phyloP scores from a whole-genome alignment of 2,888 invertebrate genomes.

The Bibio marci region DNA sequence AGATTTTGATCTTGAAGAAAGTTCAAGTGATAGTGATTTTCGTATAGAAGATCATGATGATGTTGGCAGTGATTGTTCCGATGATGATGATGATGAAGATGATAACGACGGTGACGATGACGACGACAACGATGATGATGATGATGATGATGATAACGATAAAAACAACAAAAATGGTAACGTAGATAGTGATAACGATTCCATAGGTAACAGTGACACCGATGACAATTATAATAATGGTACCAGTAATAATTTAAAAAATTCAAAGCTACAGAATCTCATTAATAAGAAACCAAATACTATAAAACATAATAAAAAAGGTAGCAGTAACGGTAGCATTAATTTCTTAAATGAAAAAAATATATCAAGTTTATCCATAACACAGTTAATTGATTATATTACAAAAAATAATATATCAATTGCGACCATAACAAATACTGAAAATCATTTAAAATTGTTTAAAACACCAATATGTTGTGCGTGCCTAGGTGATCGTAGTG shows the following conservation, averaged over 20 bases:
- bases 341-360: background rate
- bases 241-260: too few relatives aligned
- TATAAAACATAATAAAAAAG: background rate
- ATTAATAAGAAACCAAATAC: conserved; percentile 4
- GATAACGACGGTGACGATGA: conserved; percentile 14
- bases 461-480: conserved; percentile 78
- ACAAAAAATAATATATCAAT: background rate
- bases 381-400: background rate
- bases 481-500: conserved; percentile 82
- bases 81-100: conserved; percentile 44
- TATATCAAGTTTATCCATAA: background rate
- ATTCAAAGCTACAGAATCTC: background rate
- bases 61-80: too few relatives aligned
- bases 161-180: conserved; percentile 11
- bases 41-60: conserved; percentile 68
- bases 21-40: conserved; percentile 90
- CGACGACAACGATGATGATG: conserved; percentile 10
- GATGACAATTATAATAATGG: too few relatives aligned
- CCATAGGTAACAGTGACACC: too few relatives aligned
- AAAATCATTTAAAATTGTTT: conserved; percentile 30
- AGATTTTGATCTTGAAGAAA: conserved; percentile 66
- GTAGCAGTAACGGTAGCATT: too few relatives aligned
- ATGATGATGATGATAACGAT: conserved; percentile 3
- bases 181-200: conserved; percentile 6
- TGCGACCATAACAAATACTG: background rate